Conservation (phyloP, 2,113 vertebrate species). For the Ciconia stormi region DNA sequence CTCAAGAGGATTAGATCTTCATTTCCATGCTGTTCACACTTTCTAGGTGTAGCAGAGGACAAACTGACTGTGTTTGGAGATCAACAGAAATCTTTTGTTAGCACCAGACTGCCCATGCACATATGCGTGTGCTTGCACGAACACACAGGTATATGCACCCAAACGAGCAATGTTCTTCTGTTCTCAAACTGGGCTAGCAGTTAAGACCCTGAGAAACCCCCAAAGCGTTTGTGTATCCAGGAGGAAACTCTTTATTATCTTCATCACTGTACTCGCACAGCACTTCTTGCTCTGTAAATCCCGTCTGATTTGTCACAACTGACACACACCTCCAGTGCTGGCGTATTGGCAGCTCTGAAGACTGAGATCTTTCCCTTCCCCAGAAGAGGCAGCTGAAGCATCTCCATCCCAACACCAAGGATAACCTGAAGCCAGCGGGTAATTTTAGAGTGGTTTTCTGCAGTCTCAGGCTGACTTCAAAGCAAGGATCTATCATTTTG, state of each 20-base stretch:
- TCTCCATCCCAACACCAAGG: not conserved
- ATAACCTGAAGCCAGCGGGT: not conserved
- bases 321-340: not conserved
- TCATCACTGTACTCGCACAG: not conserved
- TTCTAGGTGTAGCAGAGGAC: not conserved
- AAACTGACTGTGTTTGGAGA: not conserved
- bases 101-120: not conserved
- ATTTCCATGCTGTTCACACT: not conserved
- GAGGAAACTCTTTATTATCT: not conserved
- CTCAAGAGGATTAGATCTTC: not conserved
- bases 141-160: not conserved
- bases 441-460: not conserved
- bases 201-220: not conserved
- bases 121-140: not conserved
- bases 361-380: not conserved
- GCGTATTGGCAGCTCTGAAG: not conserved
- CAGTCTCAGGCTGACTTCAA: not conserved
- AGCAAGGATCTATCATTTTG: not conserved
- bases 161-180: not conserved
- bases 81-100: not conserved
- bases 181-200: not conserved
- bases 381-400: not conserved
- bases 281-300: not conserved
- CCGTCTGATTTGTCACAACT: not conserved
- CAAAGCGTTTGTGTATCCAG: not conserved